Evolutionary conservation across 1,140 invertebrate species (phyloP), one percentile per base, ranked within the genome.

Genomic region (Bicyclus anynana): DNA sequence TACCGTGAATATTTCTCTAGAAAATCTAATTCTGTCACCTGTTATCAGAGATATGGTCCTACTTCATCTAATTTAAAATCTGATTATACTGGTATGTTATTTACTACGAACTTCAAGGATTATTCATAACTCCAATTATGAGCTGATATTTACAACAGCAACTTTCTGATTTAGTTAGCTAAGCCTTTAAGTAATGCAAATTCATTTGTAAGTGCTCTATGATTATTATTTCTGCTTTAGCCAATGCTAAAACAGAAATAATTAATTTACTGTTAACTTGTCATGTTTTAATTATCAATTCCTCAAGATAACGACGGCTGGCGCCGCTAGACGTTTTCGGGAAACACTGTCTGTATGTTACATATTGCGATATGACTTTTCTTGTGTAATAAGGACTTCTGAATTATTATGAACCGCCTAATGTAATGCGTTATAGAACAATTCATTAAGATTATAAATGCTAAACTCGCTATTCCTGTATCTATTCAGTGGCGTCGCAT

Each of bases 271-370:
- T 37, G 18, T 21, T 37, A 38, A 37, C 17, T 51, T 35, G 29
- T 51, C 38, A 26, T 13, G 17, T 16, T 18, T 16, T 48, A 47
- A 40, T 56, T 48, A 18, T 74, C 75, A 77, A 79, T 78, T 74
- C 62, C 67, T 42, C 71, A 35, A 47, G 53, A 75, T 75, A 79
- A 64, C 47, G 38, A 47, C 26, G 23, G 26, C 57, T 74, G 78
- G 74, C 78, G 78, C 78, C 73, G 60, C 52, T 47, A 66, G 69
- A 72, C 69, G 40, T 55, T 55, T 56, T 59, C 55, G 63, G 59
- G 63, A 44, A 58, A 46, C 51, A 47, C 21, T 54, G 16, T 40
- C 37, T 40, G 16, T 4, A 40, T 12, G 7, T 12, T 33, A 12
- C 5, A 16, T 17, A 16, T 38, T 17, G 5, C 12, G 16, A 40